Evolutionary conservation across 2,888 invertebrate genomes (phyloP).

Genomic region (Cheilosia vernalis): DNA sequence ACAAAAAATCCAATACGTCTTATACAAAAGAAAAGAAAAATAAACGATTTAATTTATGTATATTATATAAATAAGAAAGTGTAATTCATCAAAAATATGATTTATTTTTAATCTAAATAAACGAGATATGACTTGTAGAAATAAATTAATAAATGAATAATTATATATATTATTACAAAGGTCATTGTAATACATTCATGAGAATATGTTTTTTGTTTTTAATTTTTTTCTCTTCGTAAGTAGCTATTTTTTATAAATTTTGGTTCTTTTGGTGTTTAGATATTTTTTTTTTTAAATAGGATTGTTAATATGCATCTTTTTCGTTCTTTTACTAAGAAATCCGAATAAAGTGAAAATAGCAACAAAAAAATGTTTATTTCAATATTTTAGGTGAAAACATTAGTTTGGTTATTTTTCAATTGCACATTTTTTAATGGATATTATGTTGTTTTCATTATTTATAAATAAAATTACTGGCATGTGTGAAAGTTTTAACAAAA

Average conservation of each 20-base stretch:
- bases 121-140: constrained; percentile 63
- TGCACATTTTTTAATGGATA: constrained; percentile 17
- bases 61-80: constrained; percentile 38
- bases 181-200: constrained; percentile 50
- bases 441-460: constrained; percentile 43
- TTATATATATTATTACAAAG: constrained; percentile 28
- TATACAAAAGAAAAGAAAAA: constrained; percentile 31
- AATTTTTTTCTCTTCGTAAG: constrained; percentile 55
- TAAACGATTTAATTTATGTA: constrained; percentile 43
- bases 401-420: constrained; percentile 29
- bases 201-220: not conserved
- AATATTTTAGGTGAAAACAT: constrained; percentile 36
- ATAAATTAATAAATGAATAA: constrained; percentile 44
- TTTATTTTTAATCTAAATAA: constrained; percentile 56
- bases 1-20: constrained; percentile 31
- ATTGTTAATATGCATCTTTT: constrained; percentile 37
- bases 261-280: constrained; percentile 14
- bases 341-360: not conserved
- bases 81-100: constrained; percentile 39
- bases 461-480: constrained; percentile 43
- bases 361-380: constrained; percentile 5
- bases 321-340: constrained; percentile 4
- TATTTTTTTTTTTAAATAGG: constrained; percentile 5
- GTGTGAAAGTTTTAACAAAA: constrained; percentile 60
- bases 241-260: constrained; percentile 48